Evolutionary conservation across 2,888 invertebrate species (phyloP).

Genomic region (Rotaria magnacalcarata): DNA sequence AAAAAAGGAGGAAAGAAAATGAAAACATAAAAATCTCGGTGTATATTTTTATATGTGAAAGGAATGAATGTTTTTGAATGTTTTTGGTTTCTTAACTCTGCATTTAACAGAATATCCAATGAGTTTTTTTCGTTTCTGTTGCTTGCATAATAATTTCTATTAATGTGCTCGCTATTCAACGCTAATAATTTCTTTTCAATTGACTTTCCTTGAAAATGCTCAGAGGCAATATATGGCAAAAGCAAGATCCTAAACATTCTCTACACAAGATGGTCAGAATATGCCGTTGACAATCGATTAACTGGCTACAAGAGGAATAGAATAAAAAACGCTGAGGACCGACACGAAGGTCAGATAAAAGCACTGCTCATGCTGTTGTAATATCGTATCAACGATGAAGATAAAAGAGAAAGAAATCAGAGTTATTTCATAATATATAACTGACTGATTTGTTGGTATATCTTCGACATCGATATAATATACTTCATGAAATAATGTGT

Average conservation of each 20-base stretch:
- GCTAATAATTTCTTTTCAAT: background rate
- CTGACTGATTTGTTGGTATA: background rate
- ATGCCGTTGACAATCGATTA: background rate
- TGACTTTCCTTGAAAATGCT: background rate
- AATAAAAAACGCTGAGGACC: background rate
- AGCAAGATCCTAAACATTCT: background rate
- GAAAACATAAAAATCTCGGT: too few species aligned
- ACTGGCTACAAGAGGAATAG: background rate
- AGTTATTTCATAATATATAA: background rate
- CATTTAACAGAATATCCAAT: background rate
- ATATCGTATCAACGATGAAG: slow-evolving; percentile 2
- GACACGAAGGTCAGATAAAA: background rate
- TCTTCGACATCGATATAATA: background rate
- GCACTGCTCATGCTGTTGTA: background rate
- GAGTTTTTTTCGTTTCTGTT: background rate
- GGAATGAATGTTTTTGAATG: too few species aligned
- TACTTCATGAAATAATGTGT: background rate
- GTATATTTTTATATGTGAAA: too few species aligned
- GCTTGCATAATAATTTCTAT: slow-evolving; percentile 1
- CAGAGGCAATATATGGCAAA: background rate
- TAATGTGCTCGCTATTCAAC: background rate
- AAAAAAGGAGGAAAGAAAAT: too few species aligned
- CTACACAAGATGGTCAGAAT: background rate
- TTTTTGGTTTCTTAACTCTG: background rate
- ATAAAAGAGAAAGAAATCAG: background rate